Evolutionary conservation across 2,797 vertebrate genomes (phyloP), one percentile per base, ranked within the genome.

Genomic region (Macroramphosus scolopax): DNA sequence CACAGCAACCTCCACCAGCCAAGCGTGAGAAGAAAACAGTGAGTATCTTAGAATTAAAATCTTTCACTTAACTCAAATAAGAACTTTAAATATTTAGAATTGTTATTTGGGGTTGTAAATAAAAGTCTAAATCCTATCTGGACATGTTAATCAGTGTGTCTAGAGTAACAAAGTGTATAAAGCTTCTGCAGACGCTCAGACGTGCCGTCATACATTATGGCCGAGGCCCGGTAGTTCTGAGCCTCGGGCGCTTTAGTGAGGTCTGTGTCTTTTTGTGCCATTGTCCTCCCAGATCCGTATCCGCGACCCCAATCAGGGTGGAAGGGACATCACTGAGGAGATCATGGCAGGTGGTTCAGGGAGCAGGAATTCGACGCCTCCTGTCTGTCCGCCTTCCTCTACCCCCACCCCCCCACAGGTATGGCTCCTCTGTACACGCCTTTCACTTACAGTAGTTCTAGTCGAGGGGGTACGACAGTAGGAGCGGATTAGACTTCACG

Each of bases 21-120:
- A 98, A 97, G 84, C 92, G 96, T 49, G 96, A 98, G 89, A 99
- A 98, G 77, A 99, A 98, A 81, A 92, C 95, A 87, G 96, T 99
- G 85, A 91, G 89, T 88, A 57, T 71, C 53, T 68, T 34, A 51
- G 51, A 22, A 52, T 58, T 81, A n/a, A n/a, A n/a, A n/a, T n/a
- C n/a, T n/a, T n/a, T n/a, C n/a, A n/a, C n/a, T n/a, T n/a, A n/a
- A n/a, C n/a, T n/a, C n/a, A n/a, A n/a, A n/a, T n/a, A n/a, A n/a
- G n/a, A n/a, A n/a, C n/a, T n/a, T n/a, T n/a, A n/a, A n/a, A n/a
- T n/a, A n/a, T n/a, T n/a, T n/a, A n/a, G n/a, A n/a, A n/a, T n/a
- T n/a, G n/a, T n/a, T n/a, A n/a, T n/a, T n/a, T n/a, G n/a, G n/a
- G n/a, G n/a, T n/a, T n/a, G n/a, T n/a, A n/a, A n/a, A n/a, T n/a